Evolutionary conservation across 2,797 vertebrate genomes (phyloP).

Genomic region (Capromys pilorides): DNA sequence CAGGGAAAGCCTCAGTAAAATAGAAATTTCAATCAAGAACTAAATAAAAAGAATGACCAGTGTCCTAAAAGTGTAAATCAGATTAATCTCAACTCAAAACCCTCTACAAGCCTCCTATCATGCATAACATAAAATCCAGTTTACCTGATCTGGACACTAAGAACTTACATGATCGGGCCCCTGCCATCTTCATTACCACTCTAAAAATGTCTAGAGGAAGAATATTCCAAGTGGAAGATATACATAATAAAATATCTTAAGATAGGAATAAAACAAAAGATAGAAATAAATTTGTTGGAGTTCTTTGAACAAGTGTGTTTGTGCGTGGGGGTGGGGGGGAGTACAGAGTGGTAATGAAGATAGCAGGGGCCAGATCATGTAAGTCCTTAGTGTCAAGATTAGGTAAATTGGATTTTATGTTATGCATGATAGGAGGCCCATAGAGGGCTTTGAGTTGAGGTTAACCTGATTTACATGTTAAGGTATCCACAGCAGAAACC

Average conservation of each 20-base stretch:
- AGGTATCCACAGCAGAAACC: background rate
- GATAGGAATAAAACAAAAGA: too few relatives aligned
- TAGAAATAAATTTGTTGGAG: background rate
- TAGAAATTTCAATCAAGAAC: background rate
- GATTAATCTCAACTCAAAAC: conserved; percentile 44
- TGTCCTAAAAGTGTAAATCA: conserved; percentile 26
- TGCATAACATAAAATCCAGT: conserved; percentile 18
- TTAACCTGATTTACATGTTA: conserved; percentile 32
- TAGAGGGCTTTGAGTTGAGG: conserved; percentile 34
- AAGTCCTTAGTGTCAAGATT: background rate
- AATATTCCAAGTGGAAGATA: background rate
- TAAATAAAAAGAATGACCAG: conserved; percentile 7
- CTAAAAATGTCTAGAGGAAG: conserved; percentile 4
- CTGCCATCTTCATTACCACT: background rate
- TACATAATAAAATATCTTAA: background rate
- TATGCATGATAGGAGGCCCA: background rate
- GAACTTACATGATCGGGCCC: background rate
- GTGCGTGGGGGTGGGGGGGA: background rate
- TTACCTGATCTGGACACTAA: background rate
- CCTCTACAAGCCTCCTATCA: background rate
- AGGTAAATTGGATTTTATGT: conserved; percentile 28
- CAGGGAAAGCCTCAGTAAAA: background rate
- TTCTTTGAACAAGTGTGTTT: background rate
- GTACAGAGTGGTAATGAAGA: background rate
- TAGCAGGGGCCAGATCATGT: background rate